Conservation (phyloP, 2,113 vertebrate genomes). For the Larimichthys polyactis region DNA sequence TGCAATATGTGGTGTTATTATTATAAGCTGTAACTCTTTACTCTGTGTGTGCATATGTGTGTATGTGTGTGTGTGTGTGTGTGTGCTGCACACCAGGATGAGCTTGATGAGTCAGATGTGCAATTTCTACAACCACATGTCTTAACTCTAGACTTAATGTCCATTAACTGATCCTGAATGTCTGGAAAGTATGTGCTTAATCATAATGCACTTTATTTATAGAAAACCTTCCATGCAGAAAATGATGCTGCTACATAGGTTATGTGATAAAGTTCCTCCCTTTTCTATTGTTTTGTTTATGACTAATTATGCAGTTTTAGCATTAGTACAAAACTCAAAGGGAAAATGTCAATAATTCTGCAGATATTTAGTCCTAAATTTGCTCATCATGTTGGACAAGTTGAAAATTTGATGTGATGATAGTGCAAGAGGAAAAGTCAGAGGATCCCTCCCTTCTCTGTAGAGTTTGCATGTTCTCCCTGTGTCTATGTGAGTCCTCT, state of each 20-base stretch:
- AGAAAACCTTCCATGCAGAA: no score
- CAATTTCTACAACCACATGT: constrained; percentile 20
- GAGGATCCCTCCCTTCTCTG: neutral
- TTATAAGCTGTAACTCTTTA: constrained; percentile 49
- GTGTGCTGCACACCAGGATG: constrained; percentile 3
- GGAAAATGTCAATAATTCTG: no score
- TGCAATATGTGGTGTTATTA: constrained; percentile 47
- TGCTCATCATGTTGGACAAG: no score
- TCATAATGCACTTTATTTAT: neutral
- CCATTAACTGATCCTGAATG: neutral
- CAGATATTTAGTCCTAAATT: no score
- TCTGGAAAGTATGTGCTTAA: neutral
- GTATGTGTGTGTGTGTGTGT: constrained; percentile 4
- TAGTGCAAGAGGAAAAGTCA: no score
- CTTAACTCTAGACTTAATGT: neutral
- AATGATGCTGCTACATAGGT: neutral
- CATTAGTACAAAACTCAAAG: neutral
- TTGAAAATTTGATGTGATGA: no score
- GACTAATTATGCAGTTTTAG: neutral
- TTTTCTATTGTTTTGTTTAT: neutral
- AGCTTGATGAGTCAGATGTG: constrained; percentile 26
- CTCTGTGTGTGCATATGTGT: neutral
- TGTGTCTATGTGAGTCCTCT: no score
- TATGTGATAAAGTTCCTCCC: no score
- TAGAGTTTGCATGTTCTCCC: no score